Evolutionary conservation across 1,140 invertebrate genomes (phyloP).

Genomic region (Euborellia annulipes): DNA sequence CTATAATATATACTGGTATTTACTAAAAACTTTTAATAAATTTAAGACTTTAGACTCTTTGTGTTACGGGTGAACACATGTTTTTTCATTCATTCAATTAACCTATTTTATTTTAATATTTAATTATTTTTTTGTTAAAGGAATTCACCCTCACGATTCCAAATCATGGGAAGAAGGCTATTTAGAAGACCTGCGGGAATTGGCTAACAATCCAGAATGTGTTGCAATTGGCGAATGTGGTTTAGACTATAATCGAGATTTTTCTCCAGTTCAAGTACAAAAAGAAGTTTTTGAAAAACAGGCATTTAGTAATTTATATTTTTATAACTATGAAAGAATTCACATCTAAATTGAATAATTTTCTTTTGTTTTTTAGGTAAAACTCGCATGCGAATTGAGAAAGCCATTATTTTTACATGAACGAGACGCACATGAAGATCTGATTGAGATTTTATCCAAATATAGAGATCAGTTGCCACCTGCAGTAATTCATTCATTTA

Average conservation of each 20-base stretch:
- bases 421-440: constrained; percentile 71
- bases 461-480: constrained; percentile 48
- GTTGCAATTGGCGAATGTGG: constrained; percentile 90
- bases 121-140: constrained; percentile 26
- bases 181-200: constrained; percentile 47
- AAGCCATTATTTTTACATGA: constrained; percentile 89
- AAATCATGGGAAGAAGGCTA: constrained; percentile 77
- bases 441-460: constrained; percentile 38
- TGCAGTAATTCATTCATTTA: constrained; percentile 84
- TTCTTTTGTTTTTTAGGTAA: constrained; percentile 38
- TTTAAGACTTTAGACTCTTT: too few species aligned
- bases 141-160: constrained; percentile 89
- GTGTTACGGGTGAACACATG: not conserved
- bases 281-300: constrained; percentile 78
- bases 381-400: constrained; percentile 67
- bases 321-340: not conserved
- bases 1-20: too few species aligned
- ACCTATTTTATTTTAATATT: constrained; percentile 8
- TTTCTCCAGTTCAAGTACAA: constrained; percentile 77
- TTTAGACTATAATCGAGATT: constrained; percentile 86
- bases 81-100: not conserved
- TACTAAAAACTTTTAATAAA: too few species aligned
- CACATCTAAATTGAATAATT: constrained; percentile 5
- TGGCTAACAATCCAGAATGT: constrained; percentile 69
- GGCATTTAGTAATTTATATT: constrained; percentile 28